Evolutionary conservation across 1,140 invertebrate genomes (phyloP), one percentile per base, ranked within the genome.

Genomic region (Lordiphosa clarofinis): DNA sequence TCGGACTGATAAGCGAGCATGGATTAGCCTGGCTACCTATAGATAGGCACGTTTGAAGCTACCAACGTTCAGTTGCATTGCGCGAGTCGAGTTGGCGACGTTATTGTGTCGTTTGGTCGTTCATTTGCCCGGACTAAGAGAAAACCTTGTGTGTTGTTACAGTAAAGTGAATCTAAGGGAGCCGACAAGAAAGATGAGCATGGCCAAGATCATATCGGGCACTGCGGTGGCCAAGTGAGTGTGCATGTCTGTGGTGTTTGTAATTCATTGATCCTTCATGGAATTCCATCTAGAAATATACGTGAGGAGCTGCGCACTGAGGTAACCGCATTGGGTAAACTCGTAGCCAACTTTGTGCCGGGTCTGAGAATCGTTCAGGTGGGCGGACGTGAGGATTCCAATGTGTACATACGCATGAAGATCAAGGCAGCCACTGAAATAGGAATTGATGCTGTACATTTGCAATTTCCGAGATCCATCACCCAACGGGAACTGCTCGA

Each of bases 331-430:
- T 79, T 97, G 37, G 91, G 92, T 49, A 56, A 91, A 39, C 90
- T 91, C 60, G 31, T 66, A n/a, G 90, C 94, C 1, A 89, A 90
- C 42, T 97, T 95, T 86, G 81, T 89, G 54, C 96, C 96, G 0
- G 93, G 94, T 2, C 90, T 99, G 48, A 93, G 94, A 4, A 96
- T 97, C 60, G 93, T 96, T 4, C 95, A 96, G 90, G 98, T 99
- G 36, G 98, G 98, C 2, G 94, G 93, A 1, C 91, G 98, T 6
- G 96, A 98, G 88, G 98, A 99, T 90, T 99, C 98, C n/a, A 99
- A 99, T 91, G 97, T 99, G 5, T 99, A 99, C 89, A 99, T 99
- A 87, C 91, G 95, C 37, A 97, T 97, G 94, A 99, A 99, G 91
- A 92, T 98, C 12, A 98, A 96, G 89, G 95, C 96, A 5, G 97